phyloP scores from a whole-genome alignment of 2,888 invertebrate species.

The Chrysotoxum bicinctum region DNA sequence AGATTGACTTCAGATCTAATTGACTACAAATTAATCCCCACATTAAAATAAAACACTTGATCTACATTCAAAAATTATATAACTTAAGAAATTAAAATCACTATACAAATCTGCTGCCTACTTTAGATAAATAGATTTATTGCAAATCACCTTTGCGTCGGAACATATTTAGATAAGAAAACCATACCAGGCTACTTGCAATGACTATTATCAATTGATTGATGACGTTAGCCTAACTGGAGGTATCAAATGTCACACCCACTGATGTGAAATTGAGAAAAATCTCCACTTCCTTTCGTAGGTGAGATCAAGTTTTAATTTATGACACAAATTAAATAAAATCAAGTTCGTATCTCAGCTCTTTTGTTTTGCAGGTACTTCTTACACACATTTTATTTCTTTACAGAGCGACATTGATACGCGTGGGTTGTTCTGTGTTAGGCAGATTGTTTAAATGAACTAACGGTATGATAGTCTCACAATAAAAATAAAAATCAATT shows the following conservation, averaged over 20 bases:
- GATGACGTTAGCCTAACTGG: conserved; percentile 3
- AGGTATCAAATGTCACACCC: conserved; percentile 24
- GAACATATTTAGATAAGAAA: conserved; percentile 37
- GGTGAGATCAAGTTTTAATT: conserved; percentile 42
- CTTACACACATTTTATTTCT: conserved; percentile 30
- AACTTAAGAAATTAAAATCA: neutral
- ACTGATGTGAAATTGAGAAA: neutral
- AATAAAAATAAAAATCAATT: conserved; percentile 24
- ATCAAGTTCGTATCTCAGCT: conserved; percentile 47
- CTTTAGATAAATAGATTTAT: conserved; percentile 26
- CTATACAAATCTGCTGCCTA: neutral
- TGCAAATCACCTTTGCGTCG: conserved; percentile 16
- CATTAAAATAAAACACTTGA: neutral
- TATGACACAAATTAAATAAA: conserved; percentile 41
- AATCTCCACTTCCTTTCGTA: conserved; percentile 5
- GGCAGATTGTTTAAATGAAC: neutral
- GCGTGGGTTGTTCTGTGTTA: conserved; percentile 29
- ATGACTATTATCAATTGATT: conserved; percentile 29
- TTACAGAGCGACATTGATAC: conserved; percentile 8
- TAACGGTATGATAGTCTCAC: neutral
- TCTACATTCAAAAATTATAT: neutral
- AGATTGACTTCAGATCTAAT: neutral
- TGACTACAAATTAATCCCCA: neutral
- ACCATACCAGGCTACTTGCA: conserved; percentile 6
- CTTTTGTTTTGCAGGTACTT: conserved; percentile 37